Base-by-base conservation (phyloP, 2,888 invertebrate genomes). In the Alloplasta piceator region DNA sequence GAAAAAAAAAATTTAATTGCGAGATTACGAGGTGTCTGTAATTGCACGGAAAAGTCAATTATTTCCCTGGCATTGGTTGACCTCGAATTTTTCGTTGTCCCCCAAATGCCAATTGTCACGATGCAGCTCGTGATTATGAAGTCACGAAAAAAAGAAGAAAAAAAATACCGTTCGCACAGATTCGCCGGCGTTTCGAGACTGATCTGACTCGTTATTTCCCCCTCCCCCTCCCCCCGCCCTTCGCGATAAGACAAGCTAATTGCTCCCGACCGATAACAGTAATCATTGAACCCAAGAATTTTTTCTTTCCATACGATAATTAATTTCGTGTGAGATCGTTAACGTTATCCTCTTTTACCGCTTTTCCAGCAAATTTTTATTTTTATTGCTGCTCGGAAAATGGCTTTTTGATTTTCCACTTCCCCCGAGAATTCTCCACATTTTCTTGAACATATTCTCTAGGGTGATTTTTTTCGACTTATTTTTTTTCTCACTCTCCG, bases 191-290 rank as follows among this genome's bases (percentile, higher is more conserved):
- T 80, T 60, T 48, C 71, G 71, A 76, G 46, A 46, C 26, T 26
- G 60, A 5, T 39, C 56, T 63, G 63, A 46, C 68, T 41, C 26
- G 43, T 66, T 52, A 26, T 66, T 26, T 1, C 26, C 26, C 52
- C 16, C 41, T 6, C 0, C 41, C 26, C 36, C 14, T 41, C 12
- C 7, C 16, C 26, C 36, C 12, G 12, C 38, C 56, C 16, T 66
- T 16, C 16, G 48, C 71, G 58, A 52, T 80, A 70, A 73, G 77
- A 66, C 70, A 52, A 39, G 52, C 70, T 82, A 82, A 82, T 80
- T 74, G 61, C 79, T 16, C 55, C 14, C 70, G 70, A 43, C 66
- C 55, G 82, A 80, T 82, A 82, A 70, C 80, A 77, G 70, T 82
- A 70, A 80, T 82, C 73, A 61, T 64, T 80, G 63, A 64, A 73